Base-by-base conservation (phyloP, 2,888 invertebrate species). In the Thyatira batis region DNA sequence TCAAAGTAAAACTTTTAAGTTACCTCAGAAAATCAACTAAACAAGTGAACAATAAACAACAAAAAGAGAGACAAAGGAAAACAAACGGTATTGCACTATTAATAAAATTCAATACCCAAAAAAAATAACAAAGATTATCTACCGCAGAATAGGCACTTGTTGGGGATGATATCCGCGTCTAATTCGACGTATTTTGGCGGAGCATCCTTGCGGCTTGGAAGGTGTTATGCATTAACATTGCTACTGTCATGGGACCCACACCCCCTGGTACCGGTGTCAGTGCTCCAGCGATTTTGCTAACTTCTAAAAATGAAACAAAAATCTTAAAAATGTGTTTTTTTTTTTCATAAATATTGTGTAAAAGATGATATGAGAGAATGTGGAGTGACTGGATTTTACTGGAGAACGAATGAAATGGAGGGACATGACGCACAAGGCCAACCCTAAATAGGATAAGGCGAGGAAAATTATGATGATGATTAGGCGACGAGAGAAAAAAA, bases 171-270 rank as follows among this genome's bases (percentile, higher is more conserved):
- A 17, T 56, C 77, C 63, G 80, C 56, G 73, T 76, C 53, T 71
- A 51, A 10, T 57, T 60, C 0, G 68, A 50, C 0, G 55, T 48
- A 23, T 68, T 76, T 51, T 76, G 65, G 27, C 79, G 76, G 6
- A 91, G 79, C 23, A 79, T 87, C 73, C 93, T 92, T 0, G 96
- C 96, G 0, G 97, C 97, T 70, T 93, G 90, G 57, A 98, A 93
- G 0, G 98, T 98, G 80, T 98, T 98, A 67, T 94, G 94, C 97
- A 98, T 97, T 30, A 98, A 85, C 97, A 98, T 98, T 0, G 97
- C 96, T 0, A 98, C 98, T 0, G 98, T 98, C 96, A 98, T 97
- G 0, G 98, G 98, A 0, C 98, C 98, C 3, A 97, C 98, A 1
- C 98, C 98, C 1, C 98, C 94, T 0, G 98, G 98, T 0, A 98